A percentile compares a stretch with the other conserved stretches of the same genome.
phyloP scores from a whole-genome alignment of 2,113 vertebrate species.

The Saccopteryx leptura region DNA sequence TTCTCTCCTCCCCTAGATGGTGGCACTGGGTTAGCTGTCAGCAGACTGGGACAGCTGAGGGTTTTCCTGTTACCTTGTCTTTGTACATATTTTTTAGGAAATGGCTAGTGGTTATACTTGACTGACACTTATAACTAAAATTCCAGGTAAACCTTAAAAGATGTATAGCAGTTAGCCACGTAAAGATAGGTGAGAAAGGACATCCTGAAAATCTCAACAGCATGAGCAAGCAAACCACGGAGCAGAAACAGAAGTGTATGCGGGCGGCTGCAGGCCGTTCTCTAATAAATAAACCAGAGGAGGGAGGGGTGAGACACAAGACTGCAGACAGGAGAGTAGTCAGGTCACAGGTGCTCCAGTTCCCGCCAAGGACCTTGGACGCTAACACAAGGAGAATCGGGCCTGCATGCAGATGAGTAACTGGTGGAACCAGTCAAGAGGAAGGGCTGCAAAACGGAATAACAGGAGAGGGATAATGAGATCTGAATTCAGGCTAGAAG shows the following conservation, averaged over 20 bases:
- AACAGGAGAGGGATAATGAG: background rate
- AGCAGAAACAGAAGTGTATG: background rate
- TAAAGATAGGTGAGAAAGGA: background rate
- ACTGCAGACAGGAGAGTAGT: background rate
- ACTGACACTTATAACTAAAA: background rate
- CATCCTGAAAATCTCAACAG: background rate
- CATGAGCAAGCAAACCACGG: background rate
- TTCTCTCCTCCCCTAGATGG: background rate
- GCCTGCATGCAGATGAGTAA: background rate
- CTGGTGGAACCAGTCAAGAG: background rate
- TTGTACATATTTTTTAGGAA: background rate
- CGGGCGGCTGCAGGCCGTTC: accelerated
- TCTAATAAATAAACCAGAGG: background rate
- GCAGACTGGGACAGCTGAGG: background rate
- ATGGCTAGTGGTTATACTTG: background rate
- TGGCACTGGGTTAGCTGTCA: background rate
- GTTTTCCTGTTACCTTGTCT: background rate
- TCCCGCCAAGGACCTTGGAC: background rate
- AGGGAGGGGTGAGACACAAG: background rate
- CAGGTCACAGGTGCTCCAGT: background rate
- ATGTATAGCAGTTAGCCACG: background rate
- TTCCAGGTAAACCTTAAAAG: background rate
- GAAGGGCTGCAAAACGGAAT: background rate
- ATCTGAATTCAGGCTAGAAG: background rate
- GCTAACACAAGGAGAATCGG: background rate